Percentiles rank a stretch among this genome's conserved stretches.
Conservation (phyloP, 2,888 invertebrate genomes). For the Patella pellucida region DNA sequence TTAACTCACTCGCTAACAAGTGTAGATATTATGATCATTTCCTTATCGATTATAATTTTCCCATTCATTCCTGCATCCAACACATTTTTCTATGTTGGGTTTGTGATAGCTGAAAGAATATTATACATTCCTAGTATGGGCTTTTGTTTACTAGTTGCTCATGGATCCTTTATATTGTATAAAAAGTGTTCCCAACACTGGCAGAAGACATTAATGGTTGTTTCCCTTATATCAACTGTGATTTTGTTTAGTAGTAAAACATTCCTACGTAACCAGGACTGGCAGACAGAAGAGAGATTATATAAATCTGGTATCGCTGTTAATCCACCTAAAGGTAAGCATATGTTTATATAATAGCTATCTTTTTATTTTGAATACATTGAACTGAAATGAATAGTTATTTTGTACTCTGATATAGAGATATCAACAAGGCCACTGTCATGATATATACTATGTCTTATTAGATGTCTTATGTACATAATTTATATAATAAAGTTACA, state of each 20-base stretch:
- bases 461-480: too few relatives aligned
- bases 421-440: too few relatives aligned
- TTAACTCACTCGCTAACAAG: background rate
- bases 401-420: too few relatives aligned
- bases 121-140: slow-evolving; percentile 97
- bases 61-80: slow-evolving; percentile 97
- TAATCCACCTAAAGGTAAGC: slow-evolving; percentile 97
- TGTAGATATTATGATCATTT: slow-evolving; percentile 54
- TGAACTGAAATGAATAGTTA: too few relatives aligned
- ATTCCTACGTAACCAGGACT: slow-evolving; percentile 86
- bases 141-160: slow-evolving; percentile 88
- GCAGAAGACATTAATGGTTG: slow-evolving; percentile 34
- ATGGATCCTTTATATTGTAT: slow-evolving; percentile 58
- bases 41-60: slow-evolving; percentile 83
- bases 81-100: slow-evolving; percentile 97
- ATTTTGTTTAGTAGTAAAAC: slow-evolving; percentile 76
- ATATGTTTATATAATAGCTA: too few relatives aligned
- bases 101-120: slow-evolving; percentile 96
- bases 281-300: slow-evolving; percentile 92
- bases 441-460: too few relatives aligned
- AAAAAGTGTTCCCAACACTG: slow-evolving; percentile 29
- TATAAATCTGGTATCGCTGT: slow-evolving; percentile 91
- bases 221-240: slow-evolving; percentile 51
- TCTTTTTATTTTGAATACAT: too few relatives aligned
- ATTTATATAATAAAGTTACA: too few relatives aligned